Conservation (phyloP, 35 echinoderm and acorn worm genomes). For the Apostichopus californicus region DNA sequence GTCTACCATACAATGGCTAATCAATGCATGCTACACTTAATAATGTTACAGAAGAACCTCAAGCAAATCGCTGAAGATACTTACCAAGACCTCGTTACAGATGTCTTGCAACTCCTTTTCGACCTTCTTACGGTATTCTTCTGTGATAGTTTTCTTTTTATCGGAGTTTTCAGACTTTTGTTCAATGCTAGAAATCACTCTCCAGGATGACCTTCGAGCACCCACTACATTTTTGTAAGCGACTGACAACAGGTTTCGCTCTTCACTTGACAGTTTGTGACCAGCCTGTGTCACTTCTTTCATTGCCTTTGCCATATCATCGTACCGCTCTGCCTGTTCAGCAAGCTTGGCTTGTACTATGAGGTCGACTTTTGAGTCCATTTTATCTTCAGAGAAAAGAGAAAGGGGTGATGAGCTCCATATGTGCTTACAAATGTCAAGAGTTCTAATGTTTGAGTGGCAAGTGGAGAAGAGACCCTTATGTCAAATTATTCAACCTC, state of each 20-base stretch:
- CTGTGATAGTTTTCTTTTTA: slow-evolving; percentile 62
- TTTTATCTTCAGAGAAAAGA: slow-evolving; percentile 48
- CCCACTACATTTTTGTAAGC: slow-evolving; percentile 99
- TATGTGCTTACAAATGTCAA: slow-evolving; percentile 42
- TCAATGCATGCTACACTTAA: no score
- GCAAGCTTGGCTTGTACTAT: slow-evolving; percentile 75
- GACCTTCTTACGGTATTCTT: slow-evolving; percentile 73
- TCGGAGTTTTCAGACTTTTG: slow-evolving; percentile 62
- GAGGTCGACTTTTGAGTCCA: slow-evolving; percentile 48
- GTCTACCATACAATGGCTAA: no score
- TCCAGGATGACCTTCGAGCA: slow-evolving; percentile 92
- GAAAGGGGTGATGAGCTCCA: slow-evolving; percentile 47
- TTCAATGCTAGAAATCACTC: slow-evolving; percentile 91
- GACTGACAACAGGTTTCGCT: slow-evolving; percentile 96
- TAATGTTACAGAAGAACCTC: no score
- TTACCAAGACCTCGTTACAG: slow-evolving; percentile 87
- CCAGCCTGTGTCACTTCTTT: slow-evolving; percentile 70
- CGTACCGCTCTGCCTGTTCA: slow-evolving; percentile 97
- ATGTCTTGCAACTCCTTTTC: slow-evolving; percentile 83
- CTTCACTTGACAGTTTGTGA: slow-evolving; percentile 61
- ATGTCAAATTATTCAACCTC: neutral
- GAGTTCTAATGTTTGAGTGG: slow-evolving; percentile 3
- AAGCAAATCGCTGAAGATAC: neutral
- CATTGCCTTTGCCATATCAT: slow-evolving; percentile 95
- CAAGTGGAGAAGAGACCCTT: slow-evolving; percentile 57